phyloP scores from a whole-genome alignment of 1,140 invertebrate genomes.

The Bilobella aurantiaca region DNA sequence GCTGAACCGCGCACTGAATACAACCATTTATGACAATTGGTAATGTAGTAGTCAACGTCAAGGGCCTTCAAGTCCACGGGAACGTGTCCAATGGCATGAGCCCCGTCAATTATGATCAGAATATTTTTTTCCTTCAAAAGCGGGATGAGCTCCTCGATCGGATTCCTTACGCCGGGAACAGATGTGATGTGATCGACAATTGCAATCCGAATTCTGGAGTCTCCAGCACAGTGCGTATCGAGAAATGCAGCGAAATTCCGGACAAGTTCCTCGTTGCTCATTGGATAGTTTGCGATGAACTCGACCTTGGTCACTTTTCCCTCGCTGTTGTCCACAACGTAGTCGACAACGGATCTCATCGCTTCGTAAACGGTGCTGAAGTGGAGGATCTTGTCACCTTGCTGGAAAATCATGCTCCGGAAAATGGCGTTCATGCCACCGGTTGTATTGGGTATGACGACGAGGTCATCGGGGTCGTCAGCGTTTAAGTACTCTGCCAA shows the following conservation, averaged over 20 bases:
- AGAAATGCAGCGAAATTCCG: constrained; percentile 18
- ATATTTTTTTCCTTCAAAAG: constrained; percentile 17
- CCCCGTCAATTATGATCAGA: constrained; percentile 22
- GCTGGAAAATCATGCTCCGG: constrained; percentile 14
- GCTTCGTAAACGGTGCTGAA: constrained; percentile 19
- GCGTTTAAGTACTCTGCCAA: constrained; percentile 14
- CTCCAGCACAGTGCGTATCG: neutral
- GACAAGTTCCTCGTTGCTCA: constrained; percentile 18
- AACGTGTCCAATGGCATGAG: constrained; percentile 28
- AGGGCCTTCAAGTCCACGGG: constrained; percentile 15
- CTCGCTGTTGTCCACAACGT: constrained; percentile 6
- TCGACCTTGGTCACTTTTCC: constrained; percentile 8
- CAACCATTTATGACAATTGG: constrained; percentile 29
- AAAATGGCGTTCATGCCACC: constrained; percentile 28
- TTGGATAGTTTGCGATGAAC: constrained; percentile 21
- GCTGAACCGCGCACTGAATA: constrained; percentile 13
- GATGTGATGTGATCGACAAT: constrained; percentile 29
- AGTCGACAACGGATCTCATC: constrained; percentile 21
- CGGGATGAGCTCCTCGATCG: constrained; percentile 19
- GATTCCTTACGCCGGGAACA: constrained; percentile 15
- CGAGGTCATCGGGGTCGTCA: constrained; percentile 19
- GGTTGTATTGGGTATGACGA: constrained; percentile 27
- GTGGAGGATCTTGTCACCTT: constrained; percentile 17
- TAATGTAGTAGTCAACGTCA: constrained; percentile 26
- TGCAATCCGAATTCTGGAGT: constrained; percentile 8